These are phyloP conservation scores for Ectropis grisescens DNA, from an alignment of 1,140 invertebrate species.

Conservation along the genomic window DNA sequence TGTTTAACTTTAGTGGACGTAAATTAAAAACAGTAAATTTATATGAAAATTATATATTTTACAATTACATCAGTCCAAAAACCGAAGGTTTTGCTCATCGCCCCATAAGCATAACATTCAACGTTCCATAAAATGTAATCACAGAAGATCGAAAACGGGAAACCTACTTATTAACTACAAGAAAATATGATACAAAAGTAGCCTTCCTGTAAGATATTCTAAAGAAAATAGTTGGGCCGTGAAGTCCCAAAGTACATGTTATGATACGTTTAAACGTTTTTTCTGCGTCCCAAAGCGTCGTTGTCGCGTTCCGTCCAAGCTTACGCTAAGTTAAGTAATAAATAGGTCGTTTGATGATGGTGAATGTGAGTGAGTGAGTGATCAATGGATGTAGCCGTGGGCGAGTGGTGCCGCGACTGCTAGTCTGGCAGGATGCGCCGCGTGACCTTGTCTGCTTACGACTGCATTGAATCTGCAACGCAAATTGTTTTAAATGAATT, in stretches of 20 bases:
- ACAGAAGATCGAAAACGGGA: constrained; percentile 24
- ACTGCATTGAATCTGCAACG: constrained; percentile 65
- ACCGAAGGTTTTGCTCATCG: constrained; percentile 36
- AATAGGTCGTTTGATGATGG: constrained; percentile 39
- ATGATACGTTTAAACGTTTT: constrained; percentile 38
- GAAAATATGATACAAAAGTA: constrained; percentile 64
- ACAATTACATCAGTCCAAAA: constrained; percentile 45
- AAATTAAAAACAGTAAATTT: too few species aligned
- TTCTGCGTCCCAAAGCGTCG: constrained; percentile 29
- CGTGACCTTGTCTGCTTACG: constrained; percentile 60
- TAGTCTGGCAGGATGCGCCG: constrained; percentile 38
- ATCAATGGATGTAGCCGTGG: constrained; percentile 33
- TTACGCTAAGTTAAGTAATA: constrained; percentile 48
- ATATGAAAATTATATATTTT: constrained; percentile 39
- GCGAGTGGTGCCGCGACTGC: constrained; percentile 32
- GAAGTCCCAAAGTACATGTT: constrained; percentile 46
- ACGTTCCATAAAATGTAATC: constrained; percentile 63
- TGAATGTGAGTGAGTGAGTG: constrained; percentile 7
- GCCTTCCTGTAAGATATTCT: constrained; percentile 16
- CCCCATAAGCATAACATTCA: constrained; percentile 35
- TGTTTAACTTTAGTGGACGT: too few species aligned
- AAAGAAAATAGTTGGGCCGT: constrained; percentile 24
- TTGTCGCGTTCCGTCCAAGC: constrained; percentile 37
- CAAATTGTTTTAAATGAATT: too few species aligned
- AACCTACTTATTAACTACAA: constrained; percentile 54